Evolutionary conservation across 2,797 vertebrate genomes (phyloP).

Genomic region (Cirrhinus mrigala): DNA sequence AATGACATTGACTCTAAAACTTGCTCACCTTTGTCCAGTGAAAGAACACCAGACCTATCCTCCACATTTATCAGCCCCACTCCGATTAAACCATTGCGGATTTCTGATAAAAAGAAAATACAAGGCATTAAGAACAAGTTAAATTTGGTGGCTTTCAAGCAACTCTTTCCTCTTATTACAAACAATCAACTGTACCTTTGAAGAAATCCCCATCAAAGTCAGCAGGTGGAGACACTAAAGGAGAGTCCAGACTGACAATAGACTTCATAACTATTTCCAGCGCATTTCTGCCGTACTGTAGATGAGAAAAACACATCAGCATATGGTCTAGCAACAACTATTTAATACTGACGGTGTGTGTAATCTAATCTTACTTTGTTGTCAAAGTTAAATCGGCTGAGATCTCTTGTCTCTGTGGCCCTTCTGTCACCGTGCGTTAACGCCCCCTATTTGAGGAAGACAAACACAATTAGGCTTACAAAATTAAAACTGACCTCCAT

Average conservation of each 20-base stretch:
- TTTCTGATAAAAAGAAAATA: constrained; percentile 77
- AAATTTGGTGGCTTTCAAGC: not conserved
- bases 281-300: constrained; percentile 95
- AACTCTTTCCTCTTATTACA: not conserved
- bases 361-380: constrained; percentile 86
- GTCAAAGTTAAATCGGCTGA: constrained; percentile 98
- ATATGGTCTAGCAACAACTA: too few species aligned
- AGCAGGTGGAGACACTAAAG: constrained; percentile 90
- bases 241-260: constrained; percentile 93
- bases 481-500: not conserved
- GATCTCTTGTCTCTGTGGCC: constrained; percentile 97
- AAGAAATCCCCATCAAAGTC: constrained; percentile 97
- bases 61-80: constrained; percentile 97
- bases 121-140: constrained; percentile 11
- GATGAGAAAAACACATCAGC: constrained; percentile 51
- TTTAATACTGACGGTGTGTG: not conserved
- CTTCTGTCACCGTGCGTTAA: constrained; percentile 96
- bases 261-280: constrained; percentile 99
- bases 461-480: constrained; percentile 14
- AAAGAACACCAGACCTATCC: constrained; percentile 89
- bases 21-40: constrained; percentile 93
- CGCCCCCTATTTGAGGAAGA: constrained; percentile 84
- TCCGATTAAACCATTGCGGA: constrained; percentile 92
- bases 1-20: not conserved
- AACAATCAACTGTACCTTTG: constrained; percentile 82